These are phyloP conservation scores for Cantharis flavilabris DNA, from an alignment of 2,888 invertebrate genomes.

Conservation along the genomic window DNA sequence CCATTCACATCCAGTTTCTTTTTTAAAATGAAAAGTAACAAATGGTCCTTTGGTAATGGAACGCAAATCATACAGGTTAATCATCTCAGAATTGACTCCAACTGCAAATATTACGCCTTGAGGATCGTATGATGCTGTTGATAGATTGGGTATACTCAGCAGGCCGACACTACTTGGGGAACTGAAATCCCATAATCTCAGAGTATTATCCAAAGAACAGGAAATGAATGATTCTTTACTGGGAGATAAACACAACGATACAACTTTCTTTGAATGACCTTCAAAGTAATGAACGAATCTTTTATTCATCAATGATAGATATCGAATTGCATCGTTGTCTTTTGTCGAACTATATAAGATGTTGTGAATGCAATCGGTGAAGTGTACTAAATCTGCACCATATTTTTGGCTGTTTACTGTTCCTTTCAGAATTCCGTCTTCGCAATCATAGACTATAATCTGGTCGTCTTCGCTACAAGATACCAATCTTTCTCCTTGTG, in stretches of 20 bases:
- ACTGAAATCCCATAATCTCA: conserved; percentile 95
- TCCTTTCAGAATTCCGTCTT: conserved; percentile 93
- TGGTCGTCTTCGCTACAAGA: conserved; percentile 99
- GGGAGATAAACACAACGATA: conserved; percentile 94
- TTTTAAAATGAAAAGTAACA: conserved; percentile 91
- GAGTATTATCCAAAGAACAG: conserved; percentile 94
- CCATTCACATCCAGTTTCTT: conserved; percentile 98
- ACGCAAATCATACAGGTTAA: conserved; percentile 95
- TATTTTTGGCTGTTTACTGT: conserved; percentile 99
- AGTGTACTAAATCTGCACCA: conserved; percentile 98
- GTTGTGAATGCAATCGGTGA: conserved; percentile 97
- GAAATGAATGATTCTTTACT: conserved; percentile 98
- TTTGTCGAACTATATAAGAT: conserved; percentile 99
- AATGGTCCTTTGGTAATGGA: conserved; percentile 99
- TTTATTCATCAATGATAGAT: conserved; percentile 97
- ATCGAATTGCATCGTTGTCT: conserved; percentile 97
- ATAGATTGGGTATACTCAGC: conserved; percentile 94
- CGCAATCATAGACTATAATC: conserved; percentile 98
- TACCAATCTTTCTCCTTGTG: conserved; percentile 93
- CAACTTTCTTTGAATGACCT: conserved; percentile 95
- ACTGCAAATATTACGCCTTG: conserved; percentile 97
- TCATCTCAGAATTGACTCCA: conserved; percentile 96
- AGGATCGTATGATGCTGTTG: conserved; percentile 98
- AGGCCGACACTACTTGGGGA: conserved; percentile 98
- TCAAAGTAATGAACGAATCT: conserved; percentile 99